Base-by-base conservation (phyloP, 1,140 invertebrate species). In the Aphidius ervi region DNA sequence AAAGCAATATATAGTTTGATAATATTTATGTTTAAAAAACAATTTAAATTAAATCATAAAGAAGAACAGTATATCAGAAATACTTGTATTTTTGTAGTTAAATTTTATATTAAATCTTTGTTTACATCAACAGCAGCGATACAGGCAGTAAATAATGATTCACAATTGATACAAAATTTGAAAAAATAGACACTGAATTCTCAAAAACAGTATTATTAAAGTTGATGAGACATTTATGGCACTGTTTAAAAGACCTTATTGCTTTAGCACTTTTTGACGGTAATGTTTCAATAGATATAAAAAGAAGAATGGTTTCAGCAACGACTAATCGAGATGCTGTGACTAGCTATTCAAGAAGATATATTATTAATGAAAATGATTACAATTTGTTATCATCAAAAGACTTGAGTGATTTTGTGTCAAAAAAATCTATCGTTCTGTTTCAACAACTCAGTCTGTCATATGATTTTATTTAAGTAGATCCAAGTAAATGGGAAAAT, bases 211-310 rank as follows among this genome's bases (percentile, higher is more conserved):
- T 54, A 5, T 54, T 63, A 10, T 54, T 62, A n/a, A 71, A 70
- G 55, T 59, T 72, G 5, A 56, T 39, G 8, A 59, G 61, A 8
- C 68, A 73, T 59, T 53, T 72, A 39, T 72, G 70, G 68, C 71
- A 70, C 56, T 67, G 70, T 57, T 58, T 20, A 42, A 48, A 66
- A 46, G 63, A 71, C 55, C 45, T 63, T 48, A 58, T 57, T 57
- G 56, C 49, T 48, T 59, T 71, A 53, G 58, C 63, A 20, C 66
- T 71, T 58, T 71, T 73, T 65, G 70, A 73, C 62, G 52, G 56
- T 23, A 48, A 58, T 6, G 46, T 71, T 23, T 49, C 59, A 52
- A 9, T 16, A 20, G 54, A 64, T 39, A 59, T 55, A 48, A 68
- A 69, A 64, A 6, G 4, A 5, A 59, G 56, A 61, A 61, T 62